These are phyloP conservation scores for Protobothrops flavoviridis DNA, from an alignment of 2,113 vertebrate genomes.

Conservation along the genomic window DNA sequence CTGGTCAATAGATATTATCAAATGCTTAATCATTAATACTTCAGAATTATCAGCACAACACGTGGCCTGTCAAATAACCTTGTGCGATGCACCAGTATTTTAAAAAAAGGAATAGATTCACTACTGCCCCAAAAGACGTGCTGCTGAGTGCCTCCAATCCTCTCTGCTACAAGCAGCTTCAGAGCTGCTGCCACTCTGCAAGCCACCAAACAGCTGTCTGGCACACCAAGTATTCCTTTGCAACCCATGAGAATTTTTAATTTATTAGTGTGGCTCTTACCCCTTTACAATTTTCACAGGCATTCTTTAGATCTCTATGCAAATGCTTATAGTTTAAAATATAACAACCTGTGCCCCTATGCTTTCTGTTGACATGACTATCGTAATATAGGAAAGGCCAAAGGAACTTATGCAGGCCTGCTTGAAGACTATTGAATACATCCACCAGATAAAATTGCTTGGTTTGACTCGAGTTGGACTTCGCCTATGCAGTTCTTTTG, in stretches of 20 bases:
- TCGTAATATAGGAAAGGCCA: neutral
- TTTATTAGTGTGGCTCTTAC: neutral
- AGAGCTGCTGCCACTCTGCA: neutral
- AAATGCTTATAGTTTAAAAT: neutral
- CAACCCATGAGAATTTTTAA: neutral
- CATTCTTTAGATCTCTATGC: neutral
- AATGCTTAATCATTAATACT: neutral
- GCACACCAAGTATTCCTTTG: neutral
- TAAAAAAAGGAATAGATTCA: neutral
- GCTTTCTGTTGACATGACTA: neutral
- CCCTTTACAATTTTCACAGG: neutral
- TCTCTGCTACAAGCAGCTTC: neutral
- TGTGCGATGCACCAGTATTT: neutral
- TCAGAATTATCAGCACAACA: neutral
- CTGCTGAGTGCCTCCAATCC: neutral
- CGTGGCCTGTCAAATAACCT: neutral
- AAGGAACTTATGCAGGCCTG: neutral
- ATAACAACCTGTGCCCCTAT: neutral
- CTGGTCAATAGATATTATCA: neutral
- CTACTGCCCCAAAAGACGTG: neutral
- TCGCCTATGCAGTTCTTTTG: neutral
- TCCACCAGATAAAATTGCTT: neutral
- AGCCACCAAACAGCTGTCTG: neutral
- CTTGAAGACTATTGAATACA: neutral
- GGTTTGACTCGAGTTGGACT: neutral